A percentile compares a stretch with the other conserved stretches of the same genome.
phyloP scores from a whole-genome alignment of 2,797 vertebrate species.

The Neopelma chrysocephalum region DNA sequence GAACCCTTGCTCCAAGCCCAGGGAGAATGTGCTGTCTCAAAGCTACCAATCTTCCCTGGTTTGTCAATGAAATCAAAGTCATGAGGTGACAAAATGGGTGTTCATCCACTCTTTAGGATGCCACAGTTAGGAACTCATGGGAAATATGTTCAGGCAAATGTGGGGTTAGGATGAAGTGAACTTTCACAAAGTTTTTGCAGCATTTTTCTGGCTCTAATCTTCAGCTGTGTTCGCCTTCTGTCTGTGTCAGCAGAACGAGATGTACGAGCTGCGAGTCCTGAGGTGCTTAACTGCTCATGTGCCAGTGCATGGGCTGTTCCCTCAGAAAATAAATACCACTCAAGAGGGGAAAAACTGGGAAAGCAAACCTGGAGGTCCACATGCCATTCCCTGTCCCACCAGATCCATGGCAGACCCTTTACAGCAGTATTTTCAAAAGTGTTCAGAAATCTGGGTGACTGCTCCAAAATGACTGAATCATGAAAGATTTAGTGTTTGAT shows the following conservation, averaged over 20 bases:
- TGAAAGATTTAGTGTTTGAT: not conserved
- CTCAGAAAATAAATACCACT: not conserved
- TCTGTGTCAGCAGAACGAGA: not conserved
- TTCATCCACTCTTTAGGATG: not conserved
- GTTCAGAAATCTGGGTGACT: not conserved
- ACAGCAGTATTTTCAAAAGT: not conserved
- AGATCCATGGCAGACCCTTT: not conserved
- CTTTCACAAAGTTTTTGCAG: not conserved
- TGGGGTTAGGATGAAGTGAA: not conserved
- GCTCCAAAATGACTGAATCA: not conserved
- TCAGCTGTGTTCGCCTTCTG: not conserved
- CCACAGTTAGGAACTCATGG: not conserved
- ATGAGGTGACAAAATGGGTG: rapidly evolving
- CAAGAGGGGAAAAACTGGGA: not conserved
- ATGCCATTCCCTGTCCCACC: not conserved
- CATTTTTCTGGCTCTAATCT: not conserved
- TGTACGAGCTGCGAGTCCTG: not conserved
- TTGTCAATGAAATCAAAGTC: not conserved
- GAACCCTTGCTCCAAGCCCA: not conserved
- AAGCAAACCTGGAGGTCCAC: rapidly evolving
- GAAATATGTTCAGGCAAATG: not conserved
- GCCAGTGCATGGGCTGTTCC: not conserved
- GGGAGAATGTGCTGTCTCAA: rapidly evolving
- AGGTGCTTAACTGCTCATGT: constrained; percentile 23
- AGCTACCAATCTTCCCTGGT: not conserved